Evolutionary conservation across 2,797 vertebrate genomes (phyloP), one percentile per base, ranked within the genome.

Genomic region (Anguilla anguilla): DNA sequence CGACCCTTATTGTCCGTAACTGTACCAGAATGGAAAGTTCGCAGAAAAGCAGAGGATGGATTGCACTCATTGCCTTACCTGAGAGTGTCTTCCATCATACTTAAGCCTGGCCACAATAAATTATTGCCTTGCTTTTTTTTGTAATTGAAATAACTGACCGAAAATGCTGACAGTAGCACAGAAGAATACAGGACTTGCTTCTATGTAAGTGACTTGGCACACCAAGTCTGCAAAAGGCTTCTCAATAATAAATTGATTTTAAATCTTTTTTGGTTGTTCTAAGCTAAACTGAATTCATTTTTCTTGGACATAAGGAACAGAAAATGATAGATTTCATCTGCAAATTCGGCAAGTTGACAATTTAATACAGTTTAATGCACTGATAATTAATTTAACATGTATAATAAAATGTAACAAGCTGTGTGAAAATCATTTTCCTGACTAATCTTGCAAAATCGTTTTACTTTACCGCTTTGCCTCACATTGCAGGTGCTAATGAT

Each of bases 1-100:
- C 89, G 89, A 89, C 86, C 46, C 86, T 91, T 88, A 93, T 92
- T 91, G 93, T 93, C 90, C 79, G n/a, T 91, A 94, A 94, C 90
- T 86, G 57, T 77, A 86, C 90, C 85, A 85, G 88, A 94, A 91
- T 90, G 89, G 91, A 91, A 94, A 91, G 88, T 91, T 92, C 72
- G 85, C 83, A 85, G 81, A 87, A 91, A 92, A 84, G 64, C 39
- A 31, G 86, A 51, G 86, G 89, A 87, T 81, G 57, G 89, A 90
- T 89, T 91, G 84, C 87, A 84, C 86, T 83, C 87, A 46, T 86
- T 86, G 86, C 87, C 51, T 46, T 59, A 11, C n/a, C 83, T 10
- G 64, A 88, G 82, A 69, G 59, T 46, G 49, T 84, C 86, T 84
- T 88, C 67, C 81, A 90, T 90, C 87, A 89, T 86, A 85, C 82